Conservation (phyloP, 1,140 invertebrate genomes). For the Temnothorax curvispinosus region DNA sequence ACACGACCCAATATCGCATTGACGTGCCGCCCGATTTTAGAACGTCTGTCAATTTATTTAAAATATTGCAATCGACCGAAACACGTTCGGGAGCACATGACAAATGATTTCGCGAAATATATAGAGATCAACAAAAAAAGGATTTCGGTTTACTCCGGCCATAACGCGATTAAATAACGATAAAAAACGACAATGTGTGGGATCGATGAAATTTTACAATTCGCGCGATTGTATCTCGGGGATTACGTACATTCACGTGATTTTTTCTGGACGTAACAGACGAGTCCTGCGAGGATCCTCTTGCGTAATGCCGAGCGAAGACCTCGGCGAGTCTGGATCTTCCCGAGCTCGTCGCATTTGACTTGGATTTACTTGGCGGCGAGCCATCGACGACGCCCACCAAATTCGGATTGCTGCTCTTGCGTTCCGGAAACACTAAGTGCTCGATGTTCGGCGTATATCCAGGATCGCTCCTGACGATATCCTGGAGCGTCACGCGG, state of each 20-base stretch:
- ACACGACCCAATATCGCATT: conserved; percentile 16
- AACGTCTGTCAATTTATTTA: conserved; percentile 9
- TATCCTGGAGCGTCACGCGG: conserved; percentile 82
- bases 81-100: neutral
- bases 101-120: neutral
- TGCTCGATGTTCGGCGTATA: conserved; percentile 88
- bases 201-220: neutral
- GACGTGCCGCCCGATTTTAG: neutral
- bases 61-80: neutral
- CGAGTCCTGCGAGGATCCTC: conserved; percentile 80
- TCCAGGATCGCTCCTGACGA: conserved; percentile 84
- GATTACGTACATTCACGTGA: conserved; percentile 79
- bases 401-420: conserved; percentile 84
- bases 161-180: neutral
- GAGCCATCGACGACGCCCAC: conserved; percentile 72
- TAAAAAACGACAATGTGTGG: neutral
- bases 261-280: conserved; percentile 77
- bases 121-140: neutral
- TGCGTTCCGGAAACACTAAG: conserved; percentile 86
- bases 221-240: neutral
- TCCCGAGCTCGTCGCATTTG: conserved; percentile 70
- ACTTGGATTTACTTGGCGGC: conserved; percentile 76
- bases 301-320: conserved; percentile 81
- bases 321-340: conserved; percentile 86
- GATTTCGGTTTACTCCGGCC: neutral